Base-by-base conservation (phyloP, 2,888 invertebrate genomes). In the Oligia latruncula region DNA sequence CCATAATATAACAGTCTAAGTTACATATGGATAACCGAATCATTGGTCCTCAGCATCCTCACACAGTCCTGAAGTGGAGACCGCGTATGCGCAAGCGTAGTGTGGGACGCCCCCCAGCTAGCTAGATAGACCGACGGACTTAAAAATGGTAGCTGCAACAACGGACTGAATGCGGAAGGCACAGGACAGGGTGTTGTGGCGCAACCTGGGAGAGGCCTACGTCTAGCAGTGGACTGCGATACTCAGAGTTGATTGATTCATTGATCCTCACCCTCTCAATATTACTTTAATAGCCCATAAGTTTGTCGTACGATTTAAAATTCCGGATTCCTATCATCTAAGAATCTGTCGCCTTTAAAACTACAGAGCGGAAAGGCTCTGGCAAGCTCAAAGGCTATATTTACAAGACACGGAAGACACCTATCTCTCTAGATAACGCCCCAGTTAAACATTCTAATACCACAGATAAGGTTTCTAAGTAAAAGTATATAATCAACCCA, bases 401-500 rank as follows among this genome's bases (percentile, higher is more conserved):
- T 81, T 87, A 84, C 82, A 71, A 76, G 43, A 23, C 77, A 62
- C 66, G 81, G 80, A 71, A 76, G 43, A 23, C 77, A 62, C 66
- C 68, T 86, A 82, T 80, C 83, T 78, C 43, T 29, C 13, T n/a
- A 65, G 90, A 90, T 89, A 90, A 83, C 77, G 65, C 58, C n/a
- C 2, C 71, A 80, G 87, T 84, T 87, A 74, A 84, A 80, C 85
- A 87, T 82, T 81, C 60, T 84, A 87, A 88, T 85, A 75, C 82
- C 78, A 49, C 46, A 87, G 90, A 90, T 90, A 90, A 88, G 79
- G 58, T 67, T 35, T 80, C 67, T 15, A 62, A 87, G 84, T 87
- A 82, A 84, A 84, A 85, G 87, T 84, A 80, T 89, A 82, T 85
- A 87, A 89, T 89, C 83, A 89, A 77, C 71, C 68, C 77, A 71